Conservation (phyloP, 2,888 invertebrate species). For the Cremastinae sp. region DNA sequence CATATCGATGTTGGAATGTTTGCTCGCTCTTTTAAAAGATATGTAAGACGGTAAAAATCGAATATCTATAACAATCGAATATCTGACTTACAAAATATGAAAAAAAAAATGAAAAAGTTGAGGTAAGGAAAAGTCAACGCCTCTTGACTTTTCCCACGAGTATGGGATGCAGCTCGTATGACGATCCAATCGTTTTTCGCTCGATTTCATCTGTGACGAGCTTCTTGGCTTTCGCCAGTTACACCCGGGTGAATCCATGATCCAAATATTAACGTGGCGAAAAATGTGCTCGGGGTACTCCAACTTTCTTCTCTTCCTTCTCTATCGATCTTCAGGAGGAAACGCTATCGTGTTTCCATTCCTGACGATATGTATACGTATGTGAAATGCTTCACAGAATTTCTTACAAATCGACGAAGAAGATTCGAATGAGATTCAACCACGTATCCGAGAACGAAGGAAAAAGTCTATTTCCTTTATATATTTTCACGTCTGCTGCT, state of each 20-base stretch:
- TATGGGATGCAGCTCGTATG: conserved; percentile 11
- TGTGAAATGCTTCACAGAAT: conserved; percentile 59
- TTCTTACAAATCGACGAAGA: conserved; percentile 53
- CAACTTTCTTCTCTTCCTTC: conserved; percentile 25
- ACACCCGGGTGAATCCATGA: conserved; percentile 35
- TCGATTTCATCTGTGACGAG: conserved; percentile 57
- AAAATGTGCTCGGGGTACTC: conserved; percentile 36
- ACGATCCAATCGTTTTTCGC: conserved; percentile 44
- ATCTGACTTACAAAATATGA: no score
- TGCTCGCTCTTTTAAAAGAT: no score
- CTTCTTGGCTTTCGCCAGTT: conserved; percentile 27
- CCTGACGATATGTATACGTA: conserved; percentile 57
- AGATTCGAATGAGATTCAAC: conserved; percentile 45
- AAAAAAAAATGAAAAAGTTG: background rate
- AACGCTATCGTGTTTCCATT: conserved; percentile 36
- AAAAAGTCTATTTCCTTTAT: conserved; percentile 34
- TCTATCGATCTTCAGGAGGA: conserved; percentile 17
- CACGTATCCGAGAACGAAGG: conserved; percentile 29
- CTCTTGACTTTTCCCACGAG: conserved; percentile 18
- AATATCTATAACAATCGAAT: no score
- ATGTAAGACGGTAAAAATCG: no score
- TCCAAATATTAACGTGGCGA: conserved; percentile 39
- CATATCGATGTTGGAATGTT: no score
- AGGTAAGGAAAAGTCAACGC: conserved; percentile 35
- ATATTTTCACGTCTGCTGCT: conserved; percentile 19